phyloP scores from a whole-genome alignment of 2,797 vertebrate genomes.

The Crocodylus rhombifer region DNA sequence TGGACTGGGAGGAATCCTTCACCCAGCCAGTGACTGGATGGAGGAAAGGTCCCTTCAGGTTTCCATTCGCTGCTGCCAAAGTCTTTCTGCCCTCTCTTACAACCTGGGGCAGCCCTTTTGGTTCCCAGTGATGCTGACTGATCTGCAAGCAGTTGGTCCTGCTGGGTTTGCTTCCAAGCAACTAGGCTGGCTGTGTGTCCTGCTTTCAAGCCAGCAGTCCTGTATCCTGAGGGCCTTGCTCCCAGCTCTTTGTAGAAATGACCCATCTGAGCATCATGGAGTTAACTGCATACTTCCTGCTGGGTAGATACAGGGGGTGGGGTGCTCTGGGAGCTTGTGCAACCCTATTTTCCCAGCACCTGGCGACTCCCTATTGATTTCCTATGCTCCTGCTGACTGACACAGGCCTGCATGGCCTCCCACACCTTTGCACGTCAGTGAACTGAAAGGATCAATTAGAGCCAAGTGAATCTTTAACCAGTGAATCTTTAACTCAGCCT shows the following conservation, averaged over 20 bases:
- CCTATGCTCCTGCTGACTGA: neutral
- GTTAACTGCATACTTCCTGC: too few relatives aligned
- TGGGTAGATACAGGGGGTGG: neutral
- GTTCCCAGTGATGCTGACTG: too few relatives aligned
- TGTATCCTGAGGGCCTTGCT: neutral
- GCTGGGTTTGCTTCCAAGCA: too few relatives aligned
- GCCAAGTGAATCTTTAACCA: too few relatives aligned
- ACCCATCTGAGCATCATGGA: too few relatives aligned
- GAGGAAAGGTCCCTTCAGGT: too few relatives aligned
- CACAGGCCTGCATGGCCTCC: neutral
- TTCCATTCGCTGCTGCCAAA: neutral
- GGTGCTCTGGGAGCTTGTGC: neutral
- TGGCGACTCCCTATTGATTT: neutral
- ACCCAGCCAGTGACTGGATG: neutral
- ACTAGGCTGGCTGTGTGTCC: too few relatives aligned
- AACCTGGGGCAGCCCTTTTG: too few relatives aligned
- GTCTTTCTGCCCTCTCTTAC: neutral
- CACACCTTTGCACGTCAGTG: conserved; percentile 15
- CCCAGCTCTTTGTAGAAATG: too few relatives aligned
- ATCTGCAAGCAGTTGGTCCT: too few relatives aligned
- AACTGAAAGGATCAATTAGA: conserved; percentile 9
- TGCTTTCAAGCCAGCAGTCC: too few relatives aligned
- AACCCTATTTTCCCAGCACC: neutral
- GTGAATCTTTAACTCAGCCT: neutral
- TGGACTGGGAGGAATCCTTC: neutral